Evolutionary conservation across 2,113 vertebrate species (phyloP), one percentile per base, ranked within the genome.

Genomic region (Scytalopus superciliaris): DNA sequence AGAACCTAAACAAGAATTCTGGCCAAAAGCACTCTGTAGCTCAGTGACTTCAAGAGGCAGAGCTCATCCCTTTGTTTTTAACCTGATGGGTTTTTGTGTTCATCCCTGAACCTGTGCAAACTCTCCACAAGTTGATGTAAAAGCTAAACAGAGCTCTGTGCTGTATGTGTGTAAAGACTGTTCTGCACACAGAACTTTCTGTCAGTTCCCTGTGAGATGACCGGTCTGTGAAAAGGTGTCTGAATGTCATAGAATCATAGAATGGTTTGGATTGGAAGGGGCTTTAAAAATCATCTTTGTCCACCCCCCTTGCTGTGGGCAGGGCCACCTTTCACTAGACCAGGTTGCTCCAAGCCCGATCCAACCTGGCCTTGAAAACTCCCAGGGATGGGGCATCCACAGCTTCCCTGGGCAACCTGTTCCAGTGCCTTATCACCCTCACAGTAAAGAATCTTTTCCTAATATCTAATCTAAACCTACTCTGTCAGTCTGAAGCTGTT

Each of bases 91-190:
- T 35, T 78, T 72, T n/a, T 74, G 9, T 60, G 2, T 40, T 49
- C 18, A 18, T 24, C 78, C 24, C 47, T 59, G 42, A 74, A n/a
- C 39, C 11, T 17, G 4, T 4, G 7, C 5, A 53, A 31, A 1
- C 6, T 62, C 59, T 31, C 10, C 33, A 19, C 0, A 0, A 64
- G 21, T 18, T 80, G 7, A 35, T 84, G 27, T 19, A 7, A 21
- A 52, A 18, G 30, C n/a, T 30, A 1, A 42, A 30, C 0, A 1
- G 31, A 55, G 37, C 35, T 74, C 59, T 2, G 0, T 59, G 47
- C 28, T 55, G 19, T 25, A 6, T 19, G 6, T 14, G 18, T 62
- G 11, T 75, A 40, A 45, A 25, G 35, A 50, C 50, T 68, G 45
- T 73, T 67, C 33, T 19, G 6, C 53, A 22, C 31, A 8, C 19